Evolutionary conservation across 2,797 vertebrate genomes (phyloP), one percentile per base, ranked within the genome.

Genomic region (Micrastur ruficollis): DNA sequence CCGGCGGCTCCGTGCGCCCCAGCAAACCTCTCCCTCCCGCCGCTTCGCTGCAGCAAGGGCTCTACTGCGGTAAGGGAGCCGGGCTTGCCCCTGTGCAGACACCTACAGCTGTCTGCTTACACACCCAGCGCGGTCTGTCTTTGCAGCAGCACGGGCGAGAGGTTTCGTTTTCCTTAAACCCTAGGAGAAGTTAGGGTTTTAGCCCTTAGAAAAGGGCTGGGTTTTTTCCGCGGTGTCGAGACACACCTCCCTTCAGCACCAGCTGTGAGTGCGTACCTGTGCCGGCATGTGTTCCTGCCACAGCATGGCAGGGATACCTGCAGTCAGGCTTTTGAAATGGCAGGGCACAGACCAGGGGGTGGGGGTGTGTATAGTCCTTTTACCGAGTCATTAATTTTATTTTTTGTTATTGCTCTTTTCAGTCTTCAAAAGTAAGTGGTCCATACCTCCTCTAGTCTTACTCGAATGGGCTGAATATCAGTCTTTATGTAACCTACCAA

Each of bases 221-320:
- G 66, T 40, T 49, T 52, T 76, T 78, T 38, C 70, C 83, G 36
- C n/a, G 34, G 17, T 63, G 76, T 8, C 11, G 49, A 18, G 46
- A 50, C 94, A 59, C 82, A n/a, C 76, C 83, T 81, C 83, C 40
- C 22, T 80, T 50, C 73, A 80, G 79, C 78, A 83, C 50, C 84
- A 16, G 79, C 56, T 84, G 61, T 9, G 40, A 38, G 74, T 2
- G 18, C 8, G 7, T 92, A 61, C 85, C 88, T 86, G 82, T 88
- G 81, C 68, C n/a, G 70, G 79, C 80, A 4, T 93, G 81, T 62
- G 75, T 34, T 66, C 52, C 78, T 40, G 34, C 73, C 89, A 14
- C 61, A 0, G 40, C 3, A 8, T 3, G 66, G 62, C 86, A 40
- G 42, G 76, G 67, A 20, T 5, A 34, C 11, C 76, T 72, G 90